Evolutionary conservation across 2,888 invertebrate species (phyloP), one percentile per base, ranked within the genome.

Genomic region (Boloria selene): DNA sequence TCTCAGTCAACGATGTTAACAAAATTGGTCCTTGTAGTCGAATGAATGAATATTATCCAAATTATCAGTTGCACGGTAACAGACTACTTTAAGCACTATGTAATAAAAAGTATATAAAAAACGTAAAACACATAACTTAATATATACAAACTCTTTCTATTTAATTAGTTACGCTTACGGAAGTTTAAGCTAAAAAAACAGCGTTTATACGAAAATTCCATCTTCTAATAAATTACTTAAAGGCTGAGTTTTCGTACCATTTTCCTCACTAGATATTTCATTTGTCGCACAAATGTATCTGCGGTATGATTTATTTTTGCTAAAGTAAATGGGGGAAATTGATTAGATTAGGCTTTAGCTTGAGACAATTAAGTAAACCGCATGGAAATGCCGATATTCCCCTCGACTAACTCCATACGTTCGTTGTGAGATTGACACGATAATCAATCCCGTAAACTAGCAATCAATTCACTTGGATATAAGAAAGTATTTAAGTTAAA

Each of bases 351-450:
- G 44, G 55, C 50, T 45, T 18, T 38, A 44, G 38, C 50, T n/a
- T 55, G 47, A 44, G 42, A 64, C 70, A 68, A 64, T 71, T 71
- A 70, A 70, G 67, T 62, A 68, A 71, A 62, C 64, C 68, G 66
- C 70, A 70, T 66, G 70, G 70, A 71, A 71, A 64, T 66, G 42
- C 64, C 55, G 71, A 71, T 71, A 71, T 71, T 71, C 70, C 50
- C 55, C 64, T 70, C 38, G 63, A 65, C 60, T 61, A 68, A 63
- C 17, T 70, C 52, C 54, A 17, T 14, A 14, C 31, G 31, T 50
- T 58, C 26, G 31, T 47, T 4, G 45, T 45, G 45, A 56, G 22
- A 45, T 44, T 56, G 56, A 56, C 56, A 44, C 45, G n/a, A 56
- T 22, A 45, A 56, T 44, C 45, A 22, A 56, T 45, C 10, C 10